Percentiles rank a stretch among this genome's conserved stretches.
These are phyloP conservation scores for Xestia c-nigrum DNA, from an alignment of 2,888 invertebrate species.

Conservation along the genomic window DNA sequence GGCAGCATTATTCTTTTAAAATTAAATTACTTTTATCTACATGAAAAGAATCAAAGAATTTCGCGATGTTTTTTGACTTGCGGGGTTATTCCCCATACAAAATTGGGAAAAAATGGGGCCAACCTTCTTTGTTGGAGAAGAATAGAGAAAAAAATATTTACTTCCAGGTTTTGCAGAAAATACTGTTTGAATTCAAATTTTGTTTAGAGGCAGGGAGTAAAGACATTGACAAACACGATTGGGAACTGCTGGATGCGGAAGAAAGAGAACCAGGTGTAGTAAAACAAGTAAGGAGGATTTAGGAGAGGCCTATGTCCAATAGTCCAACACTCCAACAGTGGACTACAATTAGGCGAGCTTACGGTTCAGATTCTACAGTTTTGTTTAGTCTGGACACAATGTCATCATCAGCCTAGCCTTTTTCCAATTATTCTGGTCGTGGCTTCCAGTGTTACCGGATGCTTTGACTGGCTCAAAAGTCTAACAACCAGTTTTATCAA, in stretches of 20 bases:
- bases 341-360: neutral
- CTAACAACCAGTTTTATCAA: no score
- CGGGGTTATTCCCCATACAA: neutral
- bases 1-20: conserved; percentile 18
- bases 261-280: neutral
- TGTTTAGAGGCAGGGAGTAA: neutral
- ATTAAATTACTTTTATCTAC: conserved; percentile 25
- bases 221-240: neutral
- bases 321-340: neutral
- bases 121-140: neutral
- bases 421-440: no score
- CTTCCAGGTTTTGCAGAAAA: neutral
- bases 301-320: neutral
- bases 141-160: neutral
- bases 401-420: no score
- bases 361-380: neutral
- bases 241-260: neutral
- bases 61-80: neutral
- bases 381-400: neutral
- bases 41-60: conserved; percentile 35
- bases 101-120: neutral
- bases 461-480: no score
- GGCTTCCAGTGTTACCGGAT: no score
- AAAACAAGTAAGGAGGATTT: neutral
- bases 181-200: neutral